Evolutionary conservation across 2,113 vertebrate genomes (phyloP).

Genomic region (Quiscalus mexicanus): DNA sequence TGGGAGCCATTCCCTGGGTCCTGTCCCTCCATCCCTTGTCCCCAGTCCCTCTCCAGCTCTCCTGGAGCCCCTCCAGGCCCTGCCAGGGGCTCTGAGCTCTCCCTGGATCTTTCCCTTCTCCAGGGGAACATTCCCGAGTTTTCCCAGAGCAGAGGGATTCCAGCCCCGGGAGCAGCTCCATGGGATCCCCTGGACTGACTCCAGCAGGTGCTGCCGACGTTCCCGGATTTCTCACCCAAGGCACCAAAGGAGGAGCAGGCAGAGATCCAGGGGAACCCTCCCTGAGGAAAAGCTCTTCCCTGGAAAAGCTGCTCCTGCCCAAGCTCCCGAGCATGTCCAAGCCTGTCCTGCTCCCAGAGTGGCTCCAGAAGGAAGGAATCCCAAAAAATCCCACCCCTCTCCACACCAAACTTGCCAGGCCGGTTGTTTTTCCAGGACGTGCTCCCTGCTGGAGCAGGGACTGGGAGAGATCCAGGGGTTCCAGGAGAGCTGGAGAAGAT

Average conservation of each 20-base stretch:
- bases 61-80: neutral
- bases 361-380: neutral
- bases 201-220: neutral
- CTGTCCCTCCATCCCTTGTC: neutral
- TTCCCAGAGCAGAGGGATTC: neutral
- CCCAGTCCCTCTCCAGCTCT: neutral
- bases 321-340: neutral
- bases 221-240: neutral
- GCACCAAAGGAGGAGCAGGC: neutral
- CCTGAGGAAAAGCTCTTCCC: neutral
- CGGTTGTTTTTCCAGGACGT: neutral
- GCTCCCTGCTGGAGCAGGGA: neutral
- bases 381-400: neutral
- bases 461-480: neutral
- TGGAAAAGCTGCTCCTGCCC: neutral
- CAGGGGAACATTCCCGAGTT: neutral
- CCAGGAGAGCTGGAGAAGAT: neutral
- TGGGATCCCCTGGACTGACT: neutral
- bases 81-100: neutral
- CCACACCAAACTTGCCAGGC: neutral
- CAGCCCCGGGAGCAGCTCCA: neutral
- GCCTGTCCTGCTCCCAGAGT: neutral
- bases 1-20: neutral
- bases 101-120: rapidly evolving
- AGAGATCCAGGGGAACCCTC: neutral